Conservation (phyloP, 2,113 vertebrate species). For the Crotophaga sulcirostris region DNA sequence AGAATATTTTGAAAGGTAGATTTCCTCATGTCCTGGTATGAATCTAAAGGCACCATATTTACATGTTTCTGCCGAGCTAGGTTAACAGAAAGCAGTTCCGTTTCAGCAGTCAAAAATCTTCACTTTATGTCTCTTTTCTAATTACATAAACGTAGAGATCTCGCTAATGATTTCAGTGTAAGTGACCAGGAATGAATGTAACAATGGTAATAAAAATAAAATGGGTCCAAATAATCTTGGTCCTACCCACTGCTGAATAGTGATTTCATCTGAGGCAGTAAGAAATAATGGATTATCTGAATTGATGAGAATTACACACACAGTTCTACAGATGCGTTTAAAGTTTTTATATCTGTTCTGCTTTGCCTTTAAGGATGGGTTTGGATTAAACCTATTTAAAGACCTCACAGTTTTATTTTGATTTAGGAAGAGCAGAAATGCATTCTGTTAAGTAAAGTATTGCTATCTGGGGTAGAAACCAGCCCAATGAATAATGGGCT, state of each 20-base stretch:
- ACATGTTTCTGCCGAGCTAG: not conserved
- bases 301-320: not conserved
- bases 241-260: not conserved
- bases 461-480: not conserved
- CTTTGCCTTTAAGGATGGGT: not conserved
- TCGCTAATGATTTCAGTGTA: not conserved
- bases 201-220: not conserved
- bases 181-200: not conserved
- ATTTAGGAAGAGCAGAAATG: not conserved
- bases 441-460: not conserved
- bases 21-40: not conserved
- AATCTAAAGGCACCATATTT: not conserved
- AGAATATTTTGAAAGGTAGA: not conserved
- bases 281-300: not conserved
- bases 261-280: not conserved
- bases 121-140: not conserved
- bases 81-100: not conserved
- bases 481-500: not conserved
- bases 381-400: not conserved
- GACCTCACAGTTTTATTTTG: not conserved
- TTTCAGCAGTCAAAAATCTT: not conserved
- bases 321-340: not conserved
- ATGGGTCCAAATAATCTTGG: not conserved
- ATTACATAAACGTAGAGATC: not conserved
- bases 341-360: not conserved